Percentiles rank a stretch among this genome's conserved stretches.
Conservation (phyloP, 2,113 vertebrate species). For the Cyanoliseus patagonus region DNA sequence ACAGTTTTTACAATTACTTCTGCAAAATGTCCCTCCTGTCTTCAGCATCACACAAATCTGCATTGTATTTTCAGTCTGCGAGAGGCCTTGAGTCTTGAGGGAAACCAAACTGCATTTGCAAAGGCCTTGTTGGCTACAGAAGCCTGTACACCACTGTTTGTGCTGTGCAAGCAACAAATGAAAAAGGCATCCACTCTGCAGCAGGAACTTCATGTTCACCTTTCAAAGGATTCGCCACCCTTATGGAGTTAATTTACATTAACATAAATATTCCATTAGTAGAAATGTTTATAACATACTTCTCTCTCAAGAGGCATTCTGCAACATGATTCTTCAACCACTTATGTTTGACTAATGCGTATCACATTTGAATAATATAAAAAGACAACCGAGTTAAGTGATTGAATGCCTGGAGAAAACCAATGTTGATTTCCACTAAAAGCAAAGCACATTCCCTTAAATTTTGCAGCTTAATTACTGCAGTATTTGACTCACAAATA, state of each 20-base stretch:
- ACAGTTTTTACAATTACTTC: not conserved
- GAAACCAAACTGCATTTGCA: not conserved
- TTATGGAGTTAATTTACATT: slow-evolving; percentile 62
- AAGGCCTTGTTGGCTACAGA: not conserved
- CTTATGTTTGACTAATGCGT: slow-evolving; percentile 68
- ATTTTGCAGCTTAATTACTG: slow-evolving; percentile 50
- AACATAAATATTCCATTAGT: slow-evolving; percentile 67
- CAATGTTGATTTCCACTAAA: slow-evolving; percentile 57
- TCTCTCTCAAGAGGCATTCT: slow-evolving; percentile 65
- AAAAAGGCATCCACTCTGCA: not conserved
- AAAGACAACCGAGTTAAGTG: slow-evolving; percentile 71
- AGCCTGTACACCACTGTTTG: not conserved
- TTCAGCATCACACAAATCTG: not conserved
- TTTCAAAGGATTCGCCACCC: slow-evolving; percentile 30
- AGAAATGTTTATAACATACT: slow-evolving; percentile 61
- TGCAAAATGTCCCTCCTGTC: not conserved
- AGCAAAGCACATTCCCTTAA: slow-evolving; percentile 47
- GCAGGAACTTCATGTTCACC: not conserved
- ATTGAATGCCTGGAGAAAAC: slow-evolving; percentile 67
- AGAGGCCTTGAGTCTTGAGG: not conserved
- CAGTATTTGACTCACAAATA: slow-evolving; percentile 23
- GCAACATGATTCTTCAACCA: slow-evolving; percentile 67
- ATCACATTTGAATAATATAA: slow-evolving; percentile 73
- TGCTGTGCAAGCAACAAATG: not conserved
- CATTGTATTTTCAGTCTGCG: not conserved